Base-by-base conservation (phyloP, 1,140 invertebrate genomes). In the Sitobion miscanthi region DNA sequence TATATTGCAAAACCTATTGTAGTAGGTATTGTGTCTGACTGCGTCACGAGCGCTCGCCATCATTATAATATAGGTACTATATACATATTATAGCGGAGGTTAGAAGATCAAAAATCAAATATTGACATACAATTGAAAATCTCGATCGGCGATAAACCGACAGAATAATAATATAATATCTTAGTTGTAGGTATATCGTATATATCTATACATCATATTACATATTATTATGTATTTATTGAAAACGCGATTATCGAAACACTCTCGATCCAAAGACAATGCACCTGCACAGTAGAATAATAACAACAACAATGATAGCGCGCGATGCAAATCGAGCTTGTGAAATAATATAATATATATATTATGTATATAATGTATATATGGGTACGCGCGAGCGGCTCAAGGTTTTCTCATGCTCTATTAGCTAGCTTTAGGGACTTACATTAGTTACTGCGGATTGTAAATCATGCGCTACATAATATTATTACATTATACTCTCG, bases 1-100 rank as follows among this genome's bases (percentile, higher is more conserved):
- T 42, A n/a, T 77, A 83, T 91, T 83, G 82, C 90, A 82, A 91
- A 91, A 91, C n/a, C 57, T 35, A 83, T 91, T 91, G 90, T 77
- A 77, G 62, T 77, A n/a, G 4, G n/a, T 77, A 77, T 77, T 77
- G 62, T 69, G 62, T 21, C 11, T 62, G 30, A 30, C 14, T n/a
- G n/a, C n/a, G 62, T 77, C 62, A 77, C 62, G 62, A 77, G 4
- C 62, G 30, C 62, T 77, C 14, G 62, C 62, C 4, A 77, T 77
- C 62, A 77, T 77, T 77, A 77, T 77, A 77, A 77, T 77, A 77
- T 35, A 38, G 1, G 2, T 47, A 47, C 7, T 77, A n/a, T 77
- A n/a, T 77, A 23, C n/a, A 35, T 77, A 77, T n/a, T 77, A n/a
- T 30, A 25, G 62, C 1, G 25, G 38, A 90, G 89, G 89, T 90